Base-by-base conservation (phyloP, 2,113 vertebrate genomes). In the Penelope pileata region DNA sequence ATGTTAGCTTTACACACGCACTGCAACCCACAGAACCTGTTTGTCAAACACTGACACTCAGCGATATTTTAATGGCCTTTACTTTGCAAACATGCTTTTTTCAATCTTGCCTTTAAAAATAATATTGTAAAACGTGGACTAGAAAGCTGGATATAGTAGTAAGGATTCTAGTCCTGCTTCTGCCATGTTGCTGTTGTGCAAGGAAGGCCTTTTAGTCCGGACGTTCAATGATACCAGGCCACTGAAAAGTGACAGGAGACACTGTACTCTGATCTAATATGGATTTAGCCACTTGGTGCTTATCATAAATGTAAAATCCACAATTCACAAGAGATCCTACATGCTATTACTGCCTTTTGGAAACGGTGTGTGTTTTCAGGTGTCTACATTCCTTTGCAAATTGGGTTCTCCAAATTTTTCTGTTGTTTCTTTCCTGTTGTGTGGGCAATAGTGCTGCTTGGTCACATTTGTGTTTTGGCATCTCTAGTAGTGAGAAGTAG, bases 11-110 rank as follows among this genome's bases (percentile, higher is more conserved):
- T 64, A 78, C 88, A 93, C 89, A 38, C 1, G 32, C 56, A 47
- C 18, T 43, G 43, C 10, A 86, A 86, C 91, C 84, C 72, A 92
- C 83, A 75, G 76, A 96, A 95, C 86, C 93, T 91, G 93, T 93
- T 96, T 94, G 73, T 86, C 91, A 43, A 43, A 93, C 48, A 9
- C 76, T 86, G 68, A 75, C 87, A 66, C 47, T 4, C 64, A 17
- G 51, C 11, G 64, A 76, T n/a, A 36, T 56, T 79, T 81, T 81
- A 56, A 59, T 40, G 73, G 90, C 80, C 74, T 86, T 72, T 26
- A 63, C 70, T 48, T 53, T 47, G 77, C 88, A 91, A 94, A 86
- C 64, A 17, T 0, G 9, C 34, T 64, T 83, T 59, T 83, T 36
- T 23, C 59, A 86, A 45, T 38, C 48, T 81, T 79, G 42, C 36